A percentile compares a stretch with the other conserved stretches of the same genome.
Evolutionary conservation across 2,113 vertebrate species (phyloP).

Genomic region (Prunella fulvescens): DNA sequence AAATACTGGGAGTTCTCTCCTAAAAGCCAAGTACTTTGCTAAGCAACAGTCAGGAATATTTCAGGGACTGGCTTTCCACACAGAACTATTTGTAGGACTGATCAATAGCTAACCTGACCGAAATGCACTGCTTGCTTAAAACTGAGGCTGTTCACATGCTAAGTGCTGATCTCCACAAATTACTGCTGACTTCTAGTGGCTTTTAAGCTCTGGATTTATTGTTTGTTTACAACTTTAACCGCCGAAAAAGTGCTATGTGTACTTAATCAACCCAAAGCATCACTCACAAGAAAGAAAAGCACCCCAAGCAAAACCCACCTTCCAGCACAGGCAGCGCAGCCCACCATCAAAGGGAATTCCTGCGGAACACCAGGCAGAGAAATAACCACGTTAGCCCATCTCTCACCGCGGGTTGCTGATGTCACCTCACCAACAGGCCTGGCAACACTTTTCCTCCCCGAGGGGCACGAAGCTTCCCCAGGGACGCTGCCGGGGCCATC

Average conservation of each 20-base stretch:
- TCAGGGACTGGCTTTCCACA: background rate
- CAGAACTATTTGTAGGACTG: background rate
- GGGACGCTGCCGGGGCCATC: background rate
- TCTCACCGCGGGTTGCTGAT: background rate
- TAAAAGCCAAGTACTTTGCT: background rate
- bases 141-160: background rate
- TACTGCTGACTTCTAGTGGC: background rate
- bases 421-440: background rate
- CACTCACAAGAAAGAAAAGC: background rate
- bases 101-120: background rate
- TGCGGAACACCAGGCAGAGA: slow-evolving; percentile 68
- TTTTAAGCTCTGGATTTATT: background rate
- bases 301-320: slow-evolving; percentile 77
- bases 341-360: slow-evolving; percentile 96
- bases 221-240: background rate
- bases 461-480: background rate
- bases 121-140: background rate
- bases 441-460: background rate
- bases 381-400: background rate
- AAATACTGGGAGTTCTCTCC: background rate
- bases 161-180: background rate
- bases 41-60: background rate
- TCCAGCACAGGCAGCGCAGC: slow-evolving; percentile 94
- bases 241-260: accelerated
- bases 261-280: background rate